Conservation (phyloP, 2,888 invertebrate genomes). For the Phengaris alcon region DNA sequence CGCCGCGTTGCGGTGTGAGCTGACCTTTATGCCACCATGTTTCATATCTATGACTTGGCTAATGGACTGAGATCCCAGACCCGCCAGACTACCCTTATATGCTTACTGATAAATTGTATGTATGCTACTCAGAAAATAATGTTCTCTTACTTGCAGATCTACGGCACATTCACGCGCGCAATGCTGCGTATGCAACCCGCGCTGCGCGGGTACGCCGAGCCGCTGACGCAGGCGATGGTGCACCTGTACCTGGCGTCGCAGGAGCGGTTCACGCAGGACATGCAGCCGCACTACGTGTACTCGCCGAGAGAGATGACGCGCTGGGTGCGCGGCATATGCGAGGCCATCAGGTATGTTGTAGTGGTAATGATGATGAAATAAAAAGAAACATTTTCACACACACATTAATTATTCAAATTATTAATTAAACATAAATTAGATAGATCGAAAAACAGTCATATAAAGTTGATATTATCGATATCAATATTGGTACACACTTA, state of each 20-base stretch:
- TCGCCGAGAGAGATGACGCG: constrained; percentile 99
- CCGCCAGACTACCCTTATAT: too few species aligned
- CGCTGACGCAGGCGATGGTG: constrained; percentile 99
- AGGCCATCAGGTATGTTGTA: constrained; percentile 87
- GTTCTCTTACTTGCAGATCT: constrained; percentile 82
- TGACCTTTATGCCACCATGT: too few species aligned
- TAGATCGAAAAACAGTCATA: too few species aligned
- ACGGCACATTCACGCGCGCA: constrained; percentile 98
- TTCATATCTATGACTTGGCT: too few species aligned
- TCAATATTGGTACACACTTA: too few species aligned
- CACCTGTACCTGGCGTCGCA: constrained; percentile 98
- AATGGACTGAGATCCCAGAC: too few species aligned
- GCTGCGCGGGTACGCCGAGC: constrained; percentile 95
- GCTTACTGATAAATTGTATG: too few species aligned
- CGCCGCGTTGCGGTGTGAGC: too few species aligned
- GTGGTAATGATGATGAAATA: background rate
- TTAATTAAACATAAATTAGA: too few species aligned
- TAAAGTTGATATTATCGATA: too few species aligned
- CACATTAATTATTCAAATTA: too few species aligned
- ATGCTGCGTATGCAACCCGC: constrained; percentile 97
- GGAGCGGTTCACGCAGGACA: constrained; percentile 99
- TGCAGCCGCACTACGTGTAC: constrained; percentile 99
- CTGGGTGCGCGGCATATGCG: constrained; percentile 99
- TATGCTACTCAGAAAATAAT: background rate
- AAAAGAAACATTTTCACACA: too few species aligned